Evolutionary conservation across 2,113 vertebrate genomes (phyloP).

Genomic region (Apteryx mantelli): DNA sequence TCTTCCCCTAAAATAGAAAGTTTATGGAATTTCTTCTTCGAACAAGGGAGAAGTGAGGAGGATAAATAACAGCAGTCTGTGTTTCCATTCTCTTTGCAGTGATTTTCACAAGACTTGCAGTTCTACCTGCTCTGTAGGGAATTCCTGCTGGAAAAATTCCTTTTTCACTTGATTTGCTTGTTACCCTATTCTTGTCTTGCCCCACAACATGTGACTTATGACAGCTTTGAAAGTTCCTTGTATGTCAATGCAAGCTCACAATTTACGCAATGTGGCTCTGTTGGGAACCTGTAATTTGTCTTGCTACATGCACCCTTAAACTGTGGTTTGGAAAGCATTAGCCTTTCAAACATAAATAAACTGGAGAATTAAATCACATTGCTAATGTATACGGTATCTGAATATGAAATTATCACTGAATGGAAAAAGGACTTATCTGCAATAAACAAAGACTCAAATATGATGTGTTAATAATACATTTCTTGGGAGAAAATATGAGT

Average conservation of each 20-base stretch:
- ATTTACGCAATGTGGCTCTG: neutral
- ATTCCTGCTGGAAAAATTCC: neutral
- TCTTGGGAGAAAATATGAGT: conserved; percentile 36
- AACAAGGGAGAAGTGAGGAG: neutral
- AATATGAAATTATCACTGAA: conserved; percentile 29
- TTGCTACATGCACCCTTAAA: neutral
- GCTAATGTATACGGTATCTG: conserved; percentile 18
- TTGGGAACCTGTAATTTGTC: neutral
- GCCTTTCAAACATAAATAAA: conserved; percentile 30
- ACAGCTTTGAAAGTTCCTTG: neutral
- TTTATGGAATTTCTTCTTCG: neutral
- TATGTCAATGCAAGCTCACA: neutral
- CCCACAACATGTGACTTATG: neutral
- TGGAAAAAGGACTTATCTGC: conserved; percentile 23
- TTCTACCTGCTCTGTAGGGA: neutral
- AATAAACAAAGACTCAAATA: conserved; percentile 41
- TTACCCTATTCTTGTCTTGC: neutral
- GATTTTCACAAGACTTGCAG: neutral
- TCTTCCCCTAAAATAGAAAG: neutral
- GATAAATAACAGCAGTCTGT: neutral
- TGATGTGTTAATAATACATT: conserved; percentile 41
- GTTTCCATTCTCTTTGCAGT: neutral
- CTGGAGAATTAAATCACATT: conserved; percentile 34
- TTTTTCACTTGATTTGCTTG: neutral
- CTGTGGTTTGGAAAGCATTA: conserved; percentile 23